These are phyloP conservation scores for Perognathus longimembris DNA, from an alignment of 2,113 vertebrate genomes.

Conservation along the genomic window DNA sequence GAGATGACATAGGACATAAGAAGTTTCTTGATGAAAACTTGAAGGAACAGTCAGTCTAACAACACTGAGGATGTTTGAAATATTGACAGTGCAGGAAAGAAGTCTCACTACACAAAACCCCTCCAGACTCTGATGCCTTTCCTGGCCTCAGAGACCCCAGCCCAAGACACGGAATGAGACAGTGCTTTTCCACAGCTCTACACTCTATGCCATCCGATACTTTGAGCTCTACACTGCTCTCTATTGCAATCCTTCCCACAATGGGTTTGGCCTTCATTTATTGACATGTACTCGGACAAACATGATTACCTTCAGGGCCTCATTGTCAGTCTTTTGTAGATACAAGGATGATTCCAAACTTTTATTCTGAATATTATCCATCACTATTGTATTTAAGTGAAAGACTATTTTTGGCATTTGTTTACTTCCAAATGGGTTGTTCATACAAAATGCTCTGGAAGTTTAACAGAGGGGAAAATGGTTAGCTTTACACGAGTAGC, in stretches of 20 bases:
- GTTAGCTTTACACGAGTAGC: background rate
- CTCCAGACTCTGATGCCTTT: too few species aligned
- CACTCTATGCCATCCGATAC: accelerated
- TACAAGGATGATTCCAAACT: background rate
- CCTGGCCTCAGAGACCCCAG: background rate
- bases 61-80: accelerated
- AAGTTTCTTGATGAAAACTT: background rate
- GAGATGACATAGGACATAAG: background rate
- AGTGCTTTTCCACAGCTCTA: background rate
- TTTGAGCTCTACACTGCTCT: background rate
- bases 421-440: background rate
- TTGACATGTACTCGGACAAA: background rate
- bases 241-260: background rate
- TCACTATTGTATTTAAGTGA: background rate
- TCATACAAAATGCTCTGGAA: background rate
- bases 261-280: background rate
- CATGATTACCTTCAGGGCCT: background rate
- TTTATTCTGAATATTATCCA: background rate
- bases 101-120: too few species aligned
- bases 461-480: background rate
- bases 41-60: background rate
- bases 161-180: accelerated
- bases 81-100: background rate
- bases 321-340: background rate
- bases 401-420: background rate